A percentile compares a stretch with the other conserved stretches of the same genome.
Evolutionary conservation across 1,140 invertebrate species (phyloP).

Genomic region (Pogonomyrmex californicus): DNA sequence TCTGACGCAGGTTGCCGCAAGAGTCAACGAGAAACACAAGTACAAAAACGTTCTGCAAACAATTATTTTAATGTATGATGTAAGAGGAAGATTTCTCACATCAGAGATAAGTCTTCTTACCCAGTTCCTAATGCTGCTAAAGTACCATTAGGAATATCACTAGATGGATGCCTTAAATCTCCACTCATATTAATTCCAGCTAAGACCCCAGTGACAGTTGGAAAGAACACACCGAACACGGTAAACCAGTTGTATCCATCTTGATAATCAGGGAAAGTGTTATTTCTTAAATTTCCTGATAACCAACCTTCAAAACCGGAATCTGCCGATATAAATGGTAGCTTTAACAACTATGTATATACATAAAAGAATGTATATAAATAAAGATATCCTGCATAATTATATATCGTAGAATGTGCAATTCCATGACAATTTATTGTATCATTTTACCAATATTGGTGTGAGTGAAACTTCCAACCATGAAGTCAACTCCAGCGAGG

Average conservation of each 20-base stretch:
- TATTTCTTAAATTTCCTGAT: slow-evolving; percentile 92
- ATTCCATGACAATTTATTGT: slow-evolving; percentile 21
- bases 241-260: slow-evolving; percentile 95
- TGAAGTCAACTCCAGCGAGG: slow-evolving; percentile 95
- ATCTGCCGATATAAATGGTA: slow-evolving; percentile 86
- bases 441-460: slow-evolving; percentile 88
- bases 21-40: slow-evolving; percentile 94
- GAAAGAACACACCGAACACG: slow-evolving; percentile 98
- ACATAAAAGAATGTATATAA: neutral
- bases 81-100: slow-evolving; percentile 31
- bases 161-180: slow-evolving; percentile 95
- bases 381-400: neutral
- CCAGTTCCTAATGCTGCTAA: slow-evolving; percentile 95
- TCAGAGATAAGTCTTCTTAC: slow-evolving; percentile 84
- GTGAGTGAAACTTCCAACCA: slow-evolving; percentile 94
- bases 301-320: slow-evolving; percentile 95
- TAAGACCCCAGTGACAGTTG: slow-evolving; percentile 96
- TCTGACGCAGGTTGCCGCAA: slow-evolving; percentile 95
- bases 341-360: slow-evolving; percentile 10
- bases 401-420: neutral
- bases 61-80: neutral
- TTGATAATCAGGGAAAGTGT: slow-evolving; percentile 93
- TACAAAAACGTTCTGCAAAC: slow-evolving; percentile 95
- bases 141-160: slow-evolving; percentile 97
- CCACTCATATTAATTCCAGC: slow-evolving; percentile 99